Base-by-base conservation (phyloP, 2,113 vertebrate genomes). In the Xiphias gladius region DNA sequence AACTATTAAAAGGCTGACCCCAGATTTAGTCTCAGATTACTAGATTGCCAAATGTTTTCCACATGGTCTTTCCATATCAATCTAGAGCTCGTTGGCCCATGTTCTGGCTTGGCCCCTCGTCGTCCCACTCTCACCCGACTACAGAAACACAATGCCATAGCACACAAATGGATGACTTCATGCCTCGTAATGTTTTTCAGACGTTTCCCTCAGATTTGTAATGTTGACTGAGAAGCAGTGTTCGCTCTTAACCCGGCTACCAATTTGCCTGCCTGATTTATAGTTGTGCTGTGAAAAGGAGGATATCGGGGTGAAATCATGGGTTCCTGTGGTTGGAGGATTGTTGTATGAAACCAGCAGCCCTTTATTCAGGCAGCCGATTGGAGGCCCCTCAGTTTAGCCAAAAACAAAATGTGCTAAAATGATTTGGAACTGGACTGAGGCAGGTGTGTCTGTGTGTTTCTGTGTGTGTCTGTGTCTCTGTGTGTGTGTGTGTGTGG, bases 21-120 rank as follows among this genome's bases (percentile, higher is more conserved):
- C 81, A 79, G 67, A 88, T 92, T 88, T 46, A 30, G 83, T 46
- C 58, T 92, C 89, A 88, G 81, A 88, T 91, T 88, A 77, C 91
- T 67, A 83, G 88, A 84, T 89, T 76, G 72, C 76, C 62, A 73
- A 85, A 93, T 84, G 85, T 72, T 73, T 91, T 74, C 91, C 91
- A 90, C 26, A 77, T 91, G 90, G 30, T 79, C 55, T 65, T 41
- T 80, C 24, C 39, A 32, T 84, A 59, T 82, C 52, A 39, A 26
- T 65, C 39, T 63, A 14, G 54, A 50, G 35, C 59, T 67, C 16
- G 3, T 14, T 59, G 68, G 61, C 63, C 69, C 55, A 69, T n/a
- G 70, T 65, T 70, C 35, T 48, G 82, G 39, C 50, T 28, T 72
- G 57, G 43, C 66, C 55, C 19, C 19, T 7, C 22, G 52, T 68